Percentiles rank a stretch among this genome's conserved stretches.
These are phyloP conservation scores for Nasonovia ribisnigri DNA, from an alignment of 2,888 invertebrate genomes.

Conservation along the genomic window DNA sequence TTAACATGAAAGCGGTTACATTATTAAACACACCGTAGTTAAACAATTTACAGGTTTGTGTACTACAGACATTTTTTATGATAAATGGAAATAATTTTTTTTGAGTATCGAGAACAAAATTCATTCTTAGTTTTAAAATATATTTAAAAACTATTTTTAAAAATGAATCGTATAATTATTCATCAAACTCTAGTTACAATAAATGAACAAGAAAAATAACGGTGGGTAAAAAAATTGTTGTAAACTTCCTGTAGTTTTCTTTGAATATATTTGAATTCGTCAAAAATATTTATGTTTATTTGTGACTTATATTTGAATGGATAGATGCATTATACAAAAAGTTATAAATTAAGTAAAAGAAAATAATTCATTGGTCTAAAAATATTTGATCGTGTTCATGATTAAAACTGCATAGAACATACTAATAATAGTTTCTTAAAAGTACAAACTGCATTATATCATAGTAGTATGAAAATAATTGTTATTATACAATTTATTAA, in stretches of 20 bases:
- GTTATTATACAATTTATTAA: background rate
- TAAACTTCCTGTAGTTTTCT: background rate
- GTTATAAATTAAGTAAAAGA: background rate
- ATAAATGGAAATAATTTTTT: background rate
- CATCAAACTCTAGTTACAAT: background rate
- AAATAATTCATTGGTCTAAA: background rate
- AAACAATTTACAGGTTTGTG: background rate
- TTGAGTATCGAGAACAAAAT: background rate
- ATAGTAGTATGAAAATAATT: background rate
- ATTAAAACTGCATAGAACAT: background rate
- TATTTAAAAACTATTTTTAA: background rate
- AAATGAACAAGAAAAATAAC: background rate
- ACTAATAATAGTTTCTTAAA: background rate
- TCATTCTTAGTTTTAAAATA: background rate
- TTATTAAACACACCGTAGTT: too few relatives aligned
- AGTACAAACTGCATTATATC: background rate
- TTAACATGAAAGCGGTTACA: too few relatives aligned
- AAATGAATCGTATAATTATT: background rate
- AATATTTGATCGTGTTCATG: background rate
- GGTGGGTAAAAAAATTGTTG: background rate
- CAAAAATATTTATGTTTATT: background rate
- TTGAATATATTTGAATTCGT: background rate
- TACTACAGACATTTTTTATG: background rate
- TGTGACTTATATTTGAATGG: background rate
- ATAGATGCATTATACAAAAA: background rate